phyloP scores from a whole-genome alignment of 2,113 vertebrate species.

The Sphaerodactylus townsendi region DNA sequence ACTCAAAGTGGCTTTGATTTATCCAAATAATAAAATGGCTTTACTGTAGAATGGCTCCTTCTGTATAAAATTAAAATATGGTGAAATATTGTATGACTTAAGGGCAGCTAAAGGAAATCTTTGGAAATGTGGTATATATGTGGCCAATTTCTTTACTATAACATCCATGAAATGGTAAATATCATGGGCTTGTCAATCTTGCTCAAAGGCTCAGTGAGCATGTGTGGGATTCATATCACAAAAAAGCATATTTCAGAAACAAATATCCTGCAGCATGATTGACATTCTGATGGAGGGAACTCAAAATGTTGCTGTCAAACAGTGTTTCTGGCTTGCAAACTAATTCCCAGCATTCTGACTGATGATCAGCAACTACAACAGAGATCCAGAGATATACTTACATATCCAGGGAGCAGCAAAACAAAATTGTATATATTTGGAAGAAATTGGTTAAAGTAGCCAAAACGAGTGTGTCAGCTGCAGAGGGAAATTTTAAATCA shows the following conservation, averaged over 20 bases:
- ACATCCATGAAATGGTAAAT: background rate
- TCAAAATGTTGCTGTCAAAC: background rate
- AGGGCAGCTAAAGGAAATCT: background rate
- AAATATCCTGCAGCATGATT: background rate
- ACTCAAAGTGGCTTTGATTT: conserved; percentile 40
- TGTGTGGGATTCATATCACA: background rate
- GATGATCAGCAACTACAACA: background rate
- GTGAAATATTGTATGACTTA: conserved; percentile 17
- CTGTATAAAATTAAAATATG: conserved; percentile 24
- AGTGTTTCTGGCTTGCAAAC: background rate
- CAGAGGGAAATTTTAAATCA: background rate
- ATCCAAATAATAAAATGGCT: conserved; percentile 34
- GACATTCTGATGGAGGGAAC: background rate
- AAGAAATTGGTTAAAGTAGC: background rate
- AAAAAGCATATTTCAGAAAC: background rate
- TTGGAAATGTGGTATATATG: background rate
- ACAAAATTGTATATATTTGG: background rate
- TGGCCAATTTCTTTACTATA: background rate
- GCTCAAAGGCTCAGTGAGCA: background rate
- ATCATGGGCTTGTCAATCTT: background rate
- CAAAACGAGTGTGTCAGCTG: background rate
- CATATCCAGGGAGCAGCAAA: background rate
- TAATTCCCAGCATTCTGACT: background rate
- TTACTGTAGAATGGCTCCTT: background rate
- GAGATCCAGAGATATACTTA: background rate